Evolutionary conservation across 2,888 invertebrate species (phyloP), one percentile per base, ranked within the genome.

Genomic region (Philaethria dido): DNA sequence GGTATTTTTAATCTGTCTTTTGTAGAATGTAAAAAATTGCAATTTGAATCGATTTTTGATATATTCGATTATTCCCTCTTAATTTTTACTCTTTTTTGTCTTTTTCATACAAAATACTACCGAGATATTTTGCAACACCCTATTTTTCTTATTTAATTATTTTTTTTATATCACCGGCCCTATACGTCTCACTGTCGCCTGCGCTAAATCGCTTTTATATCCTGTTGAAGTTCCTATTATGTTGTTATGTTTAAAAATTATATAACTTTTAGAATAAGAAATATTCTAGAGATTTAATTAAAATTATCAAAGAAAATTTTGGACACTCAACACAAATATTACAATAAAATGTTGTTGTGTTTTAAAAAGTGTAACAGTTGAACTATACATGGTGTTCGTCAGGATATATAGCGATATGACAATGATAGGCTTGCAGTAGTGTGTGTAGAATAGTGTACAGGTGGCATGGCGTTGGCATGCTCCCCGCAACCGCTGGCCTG

Each of bases 381-480:
- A 48, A 11, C 3, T 50, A 20, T 18, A 42, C 14, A 22, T 44
- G 39, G 14, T 52, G 77, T 81, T 78, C 77, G 78, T 72, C 84
- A 82, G 81, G 78, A 81, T 80, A 74, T 54, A 68, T 29, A 63
- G 68, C 60, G 66, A 62, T 50, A 47, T 55, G 50, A 63, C 16
- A 29, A 52, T 29, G 29, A 52, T 47, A 55, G 29, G 85, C 78
- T 80, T 75, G 80, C 73, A 71, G 82, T 85, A 81, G 79, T 77
- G 70, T 69, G 73, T 68, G 78, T 80, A 78, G 78, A 69, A 75
- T 83, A 83, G 80, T 83, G 82, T 85, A 81, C 77, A 87, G 83
- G 81, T 85, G 88, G 90, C 88, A 89, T 90, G 91, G 91, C 89
- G 88, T 75, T 87, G 80, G 92, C 92, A 92, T 91, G 92, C 82